Evolutionary conservation across 2,888 invertebrate species (phyloP).

Genomic region (Diploptera punctata): DNA sequence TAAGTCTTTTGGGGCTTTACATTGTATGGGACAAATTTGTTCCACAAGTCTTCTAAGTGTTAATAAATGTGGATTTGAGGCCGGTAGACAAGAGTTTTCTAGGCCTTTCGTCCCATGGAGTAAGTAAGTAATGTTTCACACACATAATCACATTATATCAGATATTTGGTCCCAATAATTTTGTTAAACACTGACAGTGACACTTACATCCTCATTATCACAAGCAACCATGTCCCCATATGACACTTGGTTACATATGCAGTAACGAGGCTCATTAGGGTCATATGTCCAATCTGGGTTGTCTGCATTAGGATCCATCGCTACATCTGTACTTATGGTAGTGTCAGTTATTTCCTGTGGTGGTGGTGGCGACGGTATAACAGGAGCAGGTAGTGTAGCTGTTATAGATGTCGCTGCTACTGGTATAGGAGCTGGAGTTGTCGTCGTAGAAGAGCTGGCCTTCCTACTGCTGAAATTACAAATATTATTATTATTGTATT

Average conservation of each 20-base stretch:
- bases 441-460: neutral
- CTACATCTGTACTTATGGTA: constrained; percentile 66
- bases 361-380: constrained; percentile 55
- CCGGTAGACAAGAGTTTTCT: too few relatives aligned
- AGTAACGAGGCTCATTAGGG: constrained; percentile 96
- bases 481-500: neutral
- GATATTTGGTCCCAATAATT: too few relatives aligned
- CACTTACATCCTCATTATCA: constrained; percentile 92
- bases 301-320: constrained; percentile 53
- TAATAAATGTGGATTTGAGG: too few relatives aligned
- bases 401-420: neutral
- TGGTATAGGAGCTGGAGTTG: neutral
- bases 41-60: too few relatives aligned
- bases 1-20: too few relatives aligned
- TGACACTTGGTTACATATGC: constrained; percentile 95
- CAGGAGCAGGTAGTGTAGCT: constrained; percentile 43
- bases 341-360: constrained; percentile 56
- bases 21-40: too few relatives aligned
- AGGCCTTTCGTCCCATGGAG: too few relatives aligned
- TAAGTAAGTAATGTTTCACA: too few relatives aligned
- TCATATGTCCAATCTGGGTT: constrained; percentile 86
- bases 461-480: constrained; percentile 4
- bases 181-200: too few relatives aligned
- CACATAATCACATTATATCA: too few relatives aligned
- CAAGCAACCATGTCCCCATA: constrained; percentile 99